phyloP scores from a whole-genome alignment of 2,797 vertebrate species.

The Pyrocephalus nanus region DNA sequence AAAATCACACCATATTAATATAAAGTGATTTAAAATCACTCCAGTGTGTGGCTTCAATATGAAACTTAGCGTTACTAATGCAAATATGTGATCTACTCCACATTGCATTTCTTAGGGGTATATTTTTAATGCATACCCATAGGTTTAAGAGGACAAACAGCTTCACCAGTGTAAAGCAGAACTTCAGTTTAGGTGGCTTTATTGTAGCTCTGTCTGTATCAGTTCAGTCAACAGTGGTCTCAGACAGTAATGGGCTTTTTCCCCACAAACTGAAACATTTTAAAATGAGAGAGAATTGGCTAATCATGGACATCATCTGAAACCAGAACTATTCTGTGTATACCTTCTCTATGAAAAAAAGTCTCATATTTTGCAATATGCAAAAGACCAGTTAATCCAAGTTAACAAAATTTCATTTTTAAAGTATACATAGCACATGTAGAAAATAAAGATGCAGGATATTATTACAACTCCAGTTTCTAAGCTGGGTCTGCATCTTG shows the following conservation, averaged over 20 bases:
- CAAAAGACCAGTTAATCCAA: neutral
- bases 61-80: neutral
- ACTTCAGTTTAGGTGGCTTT: neutral
- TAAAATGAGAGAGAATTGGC: neutral
- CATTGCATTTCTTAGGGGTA: neutral
- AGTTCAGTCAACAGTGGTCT: neutral
- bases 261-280: neutral
- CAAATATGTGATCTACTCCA: neutral
- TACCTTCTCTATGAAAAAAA: neutral
- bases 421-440: neutral
- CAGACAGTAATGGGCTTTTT: rapidly evolving
- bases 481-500: neutral
- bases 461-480: neutral
- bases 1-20: neutral
- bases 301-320: neutral
- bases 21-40: neutral
- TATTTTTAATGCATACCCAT: neutral
- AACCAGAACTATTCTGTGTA: neutral
- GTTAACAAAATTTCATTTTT: neutral
- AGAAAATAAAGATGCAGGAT: neutral
- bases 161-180: neutral
- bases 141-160: neutral
- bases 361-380: neutral
- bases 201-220: neutral
- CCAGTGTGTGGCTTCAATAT: neutral